These are phyloP conservation scores for Climacteris rufus DNA, from an alignment of 2,113 vertebrate species.

Conservation along the genomic window DNA sequence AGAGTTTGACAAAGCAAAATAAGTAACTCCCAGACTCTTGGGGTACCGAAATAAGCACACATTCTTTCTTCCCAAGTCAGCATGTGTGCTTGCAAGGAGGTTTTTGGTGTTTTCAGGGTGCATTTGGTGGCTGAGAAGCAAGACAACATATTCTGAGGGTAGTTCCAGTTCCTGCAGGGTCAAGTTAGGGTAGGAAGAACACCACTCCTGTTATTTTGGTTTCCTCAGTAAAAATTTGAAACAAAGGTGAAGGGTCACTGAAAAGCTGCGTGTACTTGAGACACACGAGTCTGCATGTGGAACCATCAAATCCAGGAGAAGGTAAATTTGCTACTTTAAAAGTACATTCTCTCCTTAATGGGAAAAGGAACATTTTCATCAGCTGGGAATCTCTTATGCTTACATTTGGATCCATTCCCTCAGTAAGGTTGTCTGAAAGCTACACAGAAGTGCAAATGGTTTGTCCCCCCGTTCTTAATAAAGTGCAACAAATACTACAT, in stretches of 20 bases:
- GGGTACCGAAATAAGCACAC: background rate
- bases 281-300: fast-evolving
- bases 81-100: background rate
- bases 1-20: background rate
- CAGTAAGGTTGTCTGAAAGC: background rate
- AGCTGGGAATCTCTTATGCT: background rate
- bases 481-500: background rate
- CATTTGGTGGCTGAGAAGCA: background rate
- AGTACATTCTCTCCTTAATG: background rate
- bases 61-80: background rate
- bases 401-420: background rate
- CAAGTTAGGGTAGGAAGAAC: background rate
- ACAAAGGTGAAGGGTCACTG: background rate
- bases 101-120: background rate
- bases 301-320: background rate
- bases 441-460: background rate
- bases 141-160: background rate
- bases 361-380: background rate
- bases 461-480: background rate
- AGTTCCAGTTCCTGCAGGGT: background rate
- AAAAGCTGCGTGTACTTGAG: background rate
- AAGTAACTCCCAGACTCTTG: background rate
- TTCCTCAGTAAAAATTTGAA: background rate
- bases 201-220: background rate
- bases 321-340: background rate